Base-by-base conservation (phyloP, 2,113 vertebrate genomes). In the Pseudorhombus dupliciocellatus region DNA sequence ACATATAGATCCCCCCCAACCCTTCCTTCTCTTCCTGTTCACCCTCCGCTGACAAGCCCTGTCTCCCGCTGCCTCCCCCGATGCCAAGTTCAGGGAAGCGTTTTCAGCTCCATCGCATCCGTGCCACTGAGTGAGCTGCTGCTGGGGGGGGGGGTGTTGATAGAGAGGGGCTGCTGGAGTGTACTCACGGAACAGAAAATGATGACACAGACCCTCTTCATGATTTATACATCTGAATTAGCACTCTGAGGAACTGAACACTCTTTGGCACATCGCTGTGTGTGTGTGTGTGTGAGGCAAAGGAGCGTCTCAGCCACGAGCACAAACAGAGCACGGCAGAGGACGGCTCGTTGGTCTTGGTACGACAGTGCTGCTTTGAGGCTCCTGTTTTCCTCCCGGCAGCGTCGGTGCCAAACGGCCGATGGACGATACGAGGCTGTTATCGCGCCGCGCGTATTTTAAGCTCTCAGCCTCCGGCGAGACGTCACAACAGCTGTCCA, bases 31-130 rank as follows among this genome's bases (percentile, higher is more conserved):
- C 22, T 50, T 51, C 62, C 46, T 66, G 40, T 21, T 55, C 40
- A 16, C 26, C 56, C 50, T 34, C 60, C 4, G 22, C 66, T 66
- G 79, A 83, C 76, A 76, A 52, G 44, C 14, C 24, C 52, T 26
- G 12, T 75, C 57, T 68, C 53, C 15, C 0, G 1, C 77, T 52
- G 60, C 63, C 75, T 75, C 18, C 42, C 25, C 68, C 53, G 37
- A 31, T 9, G 37, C 8, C 9, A 16, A 68, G 12, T 46, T 59
- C 53, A 56, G 62, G 70, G 25, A 83, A 70, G 57, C 66, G 73
- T 73, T 77, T 82, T 76, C 65, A 77, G 84, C 61, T 74, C 64
- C 10, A 25, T 67, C 6, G 22, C 53, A 54, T 77, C 21, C 0
- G 8, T 7, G 26, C n/a, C 1, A 61, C 60, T 51, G 21, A 70